Evolutionary conservation across 2,888 invertebrate genomes (phyloP).

Genomic region (Eretmocerus hayati): DNA sequence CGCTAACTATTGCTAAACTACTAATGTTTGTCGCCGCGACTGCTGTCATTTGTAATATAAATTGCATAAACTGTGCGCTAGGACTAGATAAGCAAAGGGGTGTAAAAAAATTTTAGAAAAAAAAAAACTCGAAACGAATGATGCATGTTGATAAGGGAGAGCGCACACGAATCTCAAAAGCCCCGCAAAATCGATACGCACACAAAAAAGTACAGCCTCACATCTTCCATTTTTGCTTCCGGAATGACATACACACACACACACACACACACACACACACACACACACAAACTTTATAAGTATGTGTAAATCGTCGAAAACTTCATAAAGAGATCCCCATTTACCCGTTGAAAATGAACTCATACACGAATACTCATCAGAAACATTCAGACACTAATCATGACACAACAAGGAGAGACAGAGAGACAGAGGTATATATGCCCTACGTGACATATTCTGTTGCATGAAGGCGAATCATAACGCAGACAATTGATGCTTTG

Average conservation of each 20-base stretch:
- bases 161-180: not conserved
- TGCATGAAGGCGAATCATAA: not conserved
- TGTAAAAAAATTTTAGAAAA: too few species aligned
- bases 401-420: not conserved
- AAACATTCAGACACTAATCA: too few species aligned
- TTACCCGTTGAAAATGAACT: too few species aligned
- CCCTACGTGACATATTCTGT: too few species aligned
- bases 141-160: not conserved
- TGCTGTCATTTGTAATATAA: not conserved
- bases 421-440: not conserved
- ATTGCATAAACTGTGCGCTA: not conserved
- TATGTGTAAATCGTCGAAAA: not conserved
- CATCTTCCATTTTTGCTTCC: too few species aligned
- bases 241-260: not conserved
- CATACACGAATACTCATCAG: too few species aligned
- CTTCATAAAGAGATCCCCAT: too few species aligned
- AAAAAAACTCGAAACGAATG: too few species aligned
- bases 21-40: not conserved
- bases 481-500: conserved; percentile 33
- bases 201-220: too few species aligned
- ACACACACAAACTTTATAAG: not conserved
- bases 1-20: conserved; percentile 5
- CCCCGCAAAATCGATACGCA: not conserved
- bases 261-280: not conserved
- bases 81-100: too few species aligned